Evolutionary conservation across 2,113 vertebrate species (phyloP).

Genomic region (Zingel zingel): DNA sequence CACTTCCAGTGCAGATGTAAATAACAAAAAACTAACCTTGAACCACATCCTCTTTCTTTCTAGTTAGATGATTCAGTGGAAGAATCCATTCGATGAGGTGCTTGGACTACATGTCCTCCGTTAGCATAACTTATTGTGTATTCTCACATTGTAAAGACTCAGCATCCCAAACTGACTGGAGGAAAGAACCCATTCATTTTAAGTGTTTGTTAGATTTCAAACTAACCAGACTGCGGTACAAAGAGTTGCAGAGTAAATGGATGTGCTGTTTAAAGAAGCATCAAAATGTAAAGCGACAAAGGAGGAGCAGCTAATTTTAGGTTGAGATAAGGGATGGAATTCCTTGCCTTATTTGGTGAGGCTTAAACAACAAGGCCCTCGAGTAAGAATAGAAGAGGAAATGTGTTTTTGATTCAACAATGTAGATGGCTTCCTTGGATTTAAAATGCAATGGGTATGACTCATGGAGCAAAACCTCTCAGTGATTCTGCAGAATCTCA

Average conservation of each 20-base stretch:
- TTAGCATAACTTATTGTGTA: not conserved
- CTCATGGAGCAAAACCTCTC: slow-evolving; percentile 22
- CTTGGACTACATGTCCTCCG: slow-evolving; percentile 1
- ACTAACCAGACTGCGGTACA: slow-evolving; percentile 15
- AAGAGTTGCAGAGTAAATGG: slow-evolving; percentile 48
- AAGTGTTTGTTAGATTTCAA: slow-evolving; percentile 53
- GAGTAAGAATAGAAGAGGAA: slow-evolving; percentile 69
- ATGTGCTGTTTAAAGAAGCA: slow-evolving; percentile 64
- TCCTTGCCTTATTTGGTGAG: slow-evolving; percentile 86
- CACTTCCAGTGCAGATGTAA: not conserved
- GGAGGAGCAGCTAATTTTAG: slow-evolving; percentile 80
- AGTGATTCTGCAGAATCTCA: slow-evolving; percentile 2
- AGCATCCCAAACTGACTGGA: not conserved
- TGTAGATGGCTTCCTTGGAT: slow-evolving; percentile 42
- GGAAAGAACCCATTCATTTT: slow-evolving; percentile 7
- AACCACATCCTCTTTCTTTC: slow-evolving; percentile 23
- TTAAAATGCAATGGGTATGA: slow-evolving; percentile 12
- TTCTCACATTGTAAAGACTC: not conserved
- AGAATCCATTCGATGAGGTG: slow-evolving; percentile 38
- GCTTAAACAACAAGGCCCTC: slow-evolving; percentile 71
- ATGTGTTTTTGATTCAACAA: slow-evolving; percentile 64
- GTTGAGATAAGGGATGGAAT: slow-evolving; percentile 75
- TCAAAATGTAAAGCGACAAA: slow-evolving; percentile 77
- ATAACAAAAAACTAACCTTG: not conserved
- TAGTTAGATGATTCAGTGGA: slow-evolving; percentile 28